Evolutionary conservation across 2,113 vertebrate genomes (phyloP).

Genomic region (Uropsilus gracilis): DNA sequence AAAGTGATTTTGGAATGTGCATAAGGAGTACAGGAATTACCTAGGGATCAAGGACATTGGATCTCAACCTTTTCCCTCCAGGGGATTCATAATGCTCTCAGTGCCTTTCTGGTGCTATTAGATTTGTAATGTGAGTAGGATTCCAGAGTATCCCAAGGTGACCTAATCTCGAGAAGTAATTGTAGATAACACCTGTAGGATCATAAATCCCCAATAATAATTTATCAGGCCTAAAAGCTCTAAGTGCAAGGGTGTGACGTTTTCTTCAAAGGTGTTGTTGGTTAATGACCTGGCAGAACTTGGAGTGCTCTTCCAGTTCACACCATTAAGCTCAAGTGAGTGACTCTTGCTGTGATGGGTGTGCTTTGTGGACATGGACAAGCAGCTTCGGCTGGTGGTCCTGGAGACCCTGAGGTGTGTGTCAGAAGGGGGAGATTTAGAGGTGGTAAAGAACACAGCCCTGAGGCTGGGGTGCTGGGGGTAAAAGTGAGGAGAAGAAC

Average conservation of each 20-base stretch:
- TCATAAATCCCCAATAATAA: constrained; percentile 21
- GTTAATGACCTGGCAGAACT: background rate
- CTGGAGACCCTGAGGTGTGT: background rate
- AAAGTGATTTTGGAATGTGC: background rate
- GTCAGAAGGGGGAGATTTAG: background rate
- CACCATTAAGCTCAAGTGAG: background rate
- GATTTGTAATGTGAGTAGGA: too few species aligned
- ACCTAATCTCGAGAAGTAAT: too few species aligned
- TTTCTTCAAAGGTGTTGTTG: background rate
- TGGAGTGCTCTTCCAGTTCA: background rate
- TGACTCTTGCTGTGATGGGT: background rate
- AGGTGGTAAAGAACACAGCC: background rate
- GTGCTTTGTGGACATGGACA: background rate
- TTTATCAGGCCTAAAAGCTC: constrained; percentile 37
- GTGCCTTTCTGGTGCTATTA: too few species aligned
- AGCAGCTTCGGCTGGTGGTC: background rate
- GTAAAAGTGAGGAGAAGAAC: accelerated
- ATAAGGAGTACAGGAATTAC: background rate
- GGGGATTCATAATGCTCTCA: too few species aligned
- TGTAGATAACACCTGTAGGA: background rate
- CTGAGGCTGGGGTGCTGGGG: background rate
- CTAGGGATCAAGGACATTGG: background rate
- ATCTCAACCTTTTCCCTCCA: too few species aligned
- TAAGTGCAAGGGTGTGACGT: constrained; percentile 46
- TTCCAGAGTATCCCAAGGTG: too few species aligned